Percentiles rank a stretch among this genome's conserved stretches.
These are phyloP conservation scores for Monodelphis domestica DNA, from an alignment of 2,797 vertebrate genomes.

Conservation along the genomic window DNA sequence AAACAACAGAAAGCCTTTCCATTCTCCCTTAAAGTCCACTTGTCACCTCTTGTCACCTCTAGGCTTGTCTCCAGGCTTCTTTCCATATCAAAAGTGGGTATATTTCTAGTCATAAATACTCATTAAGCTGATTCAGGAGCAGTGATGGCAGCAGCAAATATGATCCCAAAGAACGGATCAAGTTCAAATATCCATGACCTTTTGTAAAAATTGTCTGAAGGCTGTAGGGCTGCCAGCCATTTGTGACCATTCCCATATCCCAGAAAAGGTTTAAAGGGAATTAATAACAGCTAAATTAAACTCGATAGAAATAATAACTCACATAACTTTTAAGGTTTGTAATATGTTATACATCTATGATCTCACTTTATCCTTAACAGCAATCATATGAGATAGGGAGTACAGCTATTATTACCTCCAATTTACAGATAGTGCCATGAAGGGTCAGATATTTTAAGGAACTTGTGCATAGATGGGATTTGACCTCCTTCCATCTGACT, in stretches of 20 bases:
- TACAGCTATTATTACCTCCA: not conserved
- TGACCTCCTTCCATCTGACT: not conserved
- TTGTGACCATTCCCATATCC: not conserved
- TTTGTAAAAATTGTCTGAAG: not conserved
- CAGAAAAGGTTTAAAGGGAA: not conserved
- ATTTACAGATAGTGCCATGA: not conserved
- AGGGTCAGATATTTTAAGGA: not conserved
- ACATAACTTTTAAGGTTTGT: not conserved
- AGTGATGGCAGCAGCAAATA: not conserved
- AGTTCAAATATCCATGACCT: not conserved
- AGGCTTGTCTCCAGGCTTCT: not conserved
- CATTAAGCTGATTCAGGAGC: not conserved
- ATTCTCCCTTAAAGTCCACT: not conserved
- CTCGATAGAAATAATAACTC: not conserved
- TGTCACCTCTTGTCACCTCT: not conserved
- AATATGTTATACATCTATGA: not conserved
- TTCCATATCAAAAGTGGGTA: not conserved
- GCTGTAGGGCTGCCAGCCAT: not conserved
- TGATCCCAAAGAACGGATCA: not conserved
- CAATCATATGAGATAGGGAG: not conserved
- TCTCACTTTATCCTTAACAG: not conserved
- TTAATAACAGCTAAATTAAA: not conserved
- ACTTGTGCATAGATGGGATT: not conserved
- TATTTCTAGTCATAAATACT: not conserved
- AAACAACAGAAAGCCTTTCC: not conserved